Percentiles rank a stretch among this genome's conserved stretches.
phyloP scores from a whole-genome alignment of 2,888 invertebrate genomes.

The Scrobipalpa costella region DNA sequence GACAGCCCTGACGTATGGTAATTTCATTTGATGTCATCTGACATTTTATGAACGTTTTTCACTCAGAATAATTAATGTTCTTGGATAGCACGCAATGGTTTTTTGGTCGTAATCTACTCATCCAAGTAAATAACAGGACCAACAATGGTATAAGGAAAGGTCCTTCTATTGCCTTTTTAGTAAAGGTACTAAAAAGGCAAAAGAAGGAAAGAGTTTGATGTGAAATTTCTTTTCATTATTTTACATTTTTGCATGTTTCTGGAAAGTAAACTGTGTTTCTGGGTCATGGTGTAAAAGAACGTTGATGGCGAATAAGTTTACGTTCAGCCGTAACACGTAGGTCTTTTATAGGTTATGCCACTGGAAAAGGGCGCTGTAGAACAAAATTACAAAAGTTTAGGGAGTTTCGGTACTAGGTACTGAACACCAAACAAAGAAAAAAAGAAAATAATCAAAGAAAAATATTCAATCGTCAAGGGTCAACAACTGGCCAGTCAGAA shows the following conservation, averaged over 20 bases:
- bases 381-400: neutral
- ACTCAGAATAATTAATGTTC: neutral
- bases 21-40: slow-evolving; percentile 20
- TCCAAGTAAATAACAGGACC: too few species aligned
- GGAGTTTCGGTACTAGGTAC: neutral
- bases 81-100: neutral
- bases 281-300: slow-evolving; percentile 12
- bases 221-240: neutral
- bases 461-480: slow-evolving; percentile 12
- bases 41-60: neutral
- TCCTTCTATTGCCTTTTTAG: too few species aligned
- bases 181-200: too few species aligned
- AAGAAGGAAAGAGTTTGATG: neutral
- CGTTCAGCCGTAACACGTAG: slow-evolving; percentile 17
- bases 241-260: neutral
- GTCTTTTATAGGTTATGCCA: slow-evolving; percentile 4
- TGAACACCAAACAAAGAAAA: neutral
- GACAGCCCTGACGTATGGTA: slow-evolving; percentile 47
- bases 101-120: neutral
- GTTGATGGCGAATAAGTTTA: slow-evolving; percentile 16
- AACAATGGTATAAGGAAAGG: too few species aligned
- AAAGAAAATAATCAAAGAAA: neutral
- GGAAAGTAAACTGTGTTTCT: slow-evolving; percentile 5
- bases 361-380: neutral
- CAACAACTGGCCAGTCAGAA: slow-evolving; percentile 12